Evolutionary conservation across 2,888 invertebrate species (phyloP), one percentile per base, ranked within the genome.

Genomic region (Melieria omissa): DNA sequence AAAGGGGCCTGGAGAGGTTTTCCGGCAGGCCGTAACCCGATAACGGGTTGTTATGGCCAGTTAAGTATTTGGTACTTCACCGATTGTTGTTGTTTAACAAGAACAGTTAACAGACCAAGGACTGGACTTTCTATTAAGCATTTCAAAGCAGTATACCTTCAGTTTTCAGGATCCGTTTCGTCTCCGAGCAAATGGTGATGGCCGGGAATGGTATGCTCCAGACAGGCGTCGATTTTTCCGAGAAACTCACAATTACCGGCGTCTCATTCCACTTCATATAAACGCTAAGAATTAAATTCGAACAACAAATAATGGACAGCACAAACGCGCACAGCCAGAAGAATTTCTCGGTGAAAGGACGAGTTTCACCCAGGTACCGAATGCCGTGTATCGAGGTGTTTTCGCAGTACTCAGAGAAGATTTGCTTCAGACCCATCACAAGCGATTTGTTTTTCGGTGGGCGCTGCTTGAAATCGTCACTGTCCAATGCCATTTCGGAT

Each of bases 181-280:
- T 85, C 74, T 86, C 86, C 12, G 85, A 84, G 65, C 86, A 86
- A 42, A 86, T 82, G 16, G 86, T 86, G 12, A 86, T 78, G 4
- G 86, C 85, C 44, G 86, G 86, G 71, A 86, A 86, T 1, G 86
- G 86, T 71, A 86, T 85, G 67, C 79, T 83, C 85, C 85, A 85
- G 0, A 86, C 83, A 4, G 86, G 84, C 4, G 92, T 93, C 0
- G 92, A 90, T 71, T 90, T 91, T 83, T 92, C 91, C 0, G 92
- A 92, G 81, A 93, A 93, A 80, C 92, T 92, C 3, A 93, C 92
- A 69, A 93, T 91, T 2, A 93, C 92, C 0, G 92, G 92, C 72
- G 90, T 91, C 73, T 89, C 89, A 67, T 90, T 88, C 92, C 92
- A 93, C 82, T 92, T 93, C 68, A 88, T 87, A 88, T 91, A 92